These are phyloP conservation scores for Tiliacea citrago DNA, from an alignment of 2,888 invertebrate species.

Conservation along the genomic window DNA sequence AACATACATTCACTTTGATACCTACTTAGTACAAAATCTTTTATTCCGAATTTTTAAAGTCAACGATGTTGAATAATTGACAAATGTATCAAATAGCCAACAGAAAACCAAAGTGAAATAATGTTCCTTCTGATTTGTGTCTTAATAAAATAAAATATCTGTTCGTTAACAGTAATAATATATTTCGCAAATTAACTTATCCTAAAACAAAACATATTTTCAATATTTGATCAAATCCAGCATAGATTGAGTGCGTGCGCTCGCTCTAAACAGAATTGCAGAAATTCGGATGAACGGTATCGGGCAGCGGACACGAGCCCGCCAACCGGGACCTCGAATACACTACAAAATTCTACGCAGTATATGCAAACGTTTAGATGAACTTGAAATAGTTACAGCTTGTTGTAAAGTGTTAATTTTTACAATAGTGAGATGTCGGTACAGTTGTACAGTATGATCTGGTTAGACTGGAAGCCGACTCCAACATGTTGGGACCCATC, in stretches of 20 bases:
- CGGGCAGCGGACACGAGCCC: conserved; percentile 72
- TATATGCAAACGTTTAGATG: conserved; percentile 56
- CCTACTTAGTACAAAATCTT: no score
- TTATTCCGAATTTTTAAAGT: no score
- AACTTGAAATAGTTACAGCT: not conserved
- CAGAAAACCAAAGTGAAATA: not conserved
- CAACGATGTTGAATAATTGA: not conserved
- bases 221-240: conserved; percentile 44
- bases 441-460: not conserved
- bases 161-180: no score
- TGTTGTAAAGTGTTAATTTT: not conserved
- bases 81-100: not conserved
- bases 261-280: conserved; percentile 71
- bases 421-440: no score
- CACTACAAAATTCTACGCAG: conserved; percentile 73
- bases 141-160: not conserved
- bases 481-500: not conserved
- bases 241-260: conserved; percentile 49
- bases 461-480: not conserved
- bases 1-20: no score
- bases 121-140: not conserved
- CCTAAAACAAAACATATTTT: conserved; percentile 20
- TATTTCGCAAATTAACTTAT: not conserved
- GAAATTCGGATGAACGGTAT: conserved; percentile 78
- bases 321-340: conserved; percentile 71